These are phyloP conservation scores for Rhinella marina DNA, from an alignment of 2,797 vertebrate species.

Conservation along the genomic window DNA sequence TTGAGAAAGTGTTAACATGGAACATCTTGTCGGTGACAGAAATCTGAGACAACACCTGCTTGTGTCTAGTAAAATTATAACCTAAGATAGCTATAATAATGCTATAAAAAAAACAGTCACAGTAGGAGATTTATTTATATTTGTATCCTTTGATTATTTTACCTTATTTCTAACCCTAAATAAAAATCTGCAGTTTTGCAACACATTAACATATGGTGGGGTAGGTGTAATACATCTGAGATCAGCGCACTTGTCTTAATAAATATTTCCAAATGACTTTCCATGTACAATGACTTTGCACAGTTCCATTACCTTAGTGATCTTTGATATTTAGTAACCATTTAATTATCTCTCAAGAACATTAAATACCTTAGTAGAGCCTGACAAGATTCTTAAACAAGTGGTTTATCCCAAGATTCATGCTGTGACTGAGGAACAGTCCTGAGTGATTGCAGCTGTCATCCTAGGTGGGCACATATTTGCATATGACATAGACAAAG, in stretches of 20 bases:
- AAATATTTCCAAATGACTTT: slow-evolving; percentile 8
- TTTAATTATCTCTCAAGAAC: slow-evolving; percentile 4
- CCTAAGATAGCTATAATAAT: background rate
- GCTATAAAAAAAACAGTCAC: no score
- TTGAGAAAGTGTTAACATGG: slow-evolving; percentile 37
- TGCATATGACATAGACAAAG: background rate
- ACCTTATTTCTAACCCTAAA: background rate
- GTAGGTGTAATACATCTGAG: background rate
- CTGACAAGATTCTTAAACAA: background rate
- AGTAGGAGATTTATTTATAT: background rate
- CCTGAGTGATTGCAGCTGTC: background rate
- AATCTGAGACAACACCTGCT: background rate
- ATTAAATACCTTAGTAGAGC: background rate
- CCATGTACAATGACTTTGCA: background rate
- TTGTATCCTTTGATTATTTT: background rate
- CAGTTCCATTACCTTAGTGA: slow-evolving; percentile 13
- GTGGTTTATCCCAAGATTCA: background rate
- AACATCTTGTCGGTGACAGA: slow-evolving; percentile 37
- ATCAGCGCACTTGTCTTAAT: background rate
- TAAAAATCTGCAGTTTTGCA: background rate
- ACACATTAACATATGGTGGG: background rate
- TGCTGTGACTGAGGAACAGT: background rate
- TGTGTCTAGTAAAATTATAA: background rate
- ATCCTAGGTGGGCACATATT: background rate
- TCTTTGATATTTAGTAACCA: slow-evolving; percentile 18